A percentile compares a stretch with the other conserved stretches of the same genome.
These are phyloP conservation scores for Opisthograptis luteolata DNA, from an alignment of 2,888 invertebrate genomes.

Conservation along the genomic window DNA sequence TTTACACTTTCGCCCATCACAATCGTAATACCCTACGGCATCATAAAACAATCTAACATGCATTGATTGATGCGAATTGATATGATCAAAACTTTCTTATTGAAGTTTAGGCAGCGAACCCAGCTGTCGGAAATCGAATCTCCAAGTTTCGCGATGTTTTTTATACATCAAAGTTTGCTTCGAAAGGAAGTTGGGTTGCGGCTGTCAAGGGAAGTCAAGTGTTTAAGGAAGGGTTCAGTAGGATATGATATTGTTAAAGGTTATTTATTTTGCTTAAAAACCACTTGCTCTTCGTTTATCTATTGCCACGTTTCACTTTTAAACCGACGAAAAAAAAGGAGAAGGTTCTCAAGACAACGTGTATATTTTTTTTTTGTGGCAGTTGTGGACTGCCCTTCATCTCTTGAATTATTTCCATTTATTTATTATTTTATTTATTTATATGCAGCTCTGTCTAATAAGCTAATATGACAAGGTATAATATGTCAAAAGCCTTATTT, in stretches of 20 bases:
- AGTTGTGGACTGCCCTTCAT: no score
- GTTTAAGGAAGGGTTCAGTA: constrained; percentile 12
- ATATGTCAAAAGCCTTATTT: no score
- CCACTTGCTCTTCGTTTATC: no score
- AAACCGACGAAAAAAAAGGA: no score
- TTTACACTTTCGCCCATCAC: constrained; percentile 20
- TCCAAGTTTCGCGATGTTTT: constrained; percentile 46
- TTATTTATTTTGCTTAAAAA: no score
- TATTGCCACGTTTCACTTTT: no score
- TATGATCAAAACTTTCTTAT: constrained; percentile 56
- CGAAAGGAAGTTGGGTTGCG: constrained; percentile 34
- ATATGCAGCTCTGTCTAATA: no score
- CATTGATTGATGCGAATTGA: constrained; percentile 58
- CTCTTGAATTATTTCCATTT: no score
- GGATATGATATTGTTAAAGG: neutral
- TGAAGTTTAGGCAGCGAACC: constrained; percentile 39
- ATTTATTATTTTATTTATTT: no score
- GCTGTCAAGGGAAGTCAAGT: constrained; percentile 40
- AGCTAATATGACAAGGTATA: no score
- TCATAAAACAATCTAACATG: constrained; percentile 48
- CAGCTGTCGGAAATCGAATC: constrained; percentile 45
- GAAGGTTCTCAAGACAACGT: no score
- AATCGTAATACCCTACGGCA: constrained; percentile 30
- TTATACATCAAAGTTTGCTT: constrained; percentile 41
- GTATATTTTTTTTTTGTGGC: no score